phyloP scores from a whole-genome alignment of 1,140 invertebrate species.

The Diploscapter pachys region DNA sequence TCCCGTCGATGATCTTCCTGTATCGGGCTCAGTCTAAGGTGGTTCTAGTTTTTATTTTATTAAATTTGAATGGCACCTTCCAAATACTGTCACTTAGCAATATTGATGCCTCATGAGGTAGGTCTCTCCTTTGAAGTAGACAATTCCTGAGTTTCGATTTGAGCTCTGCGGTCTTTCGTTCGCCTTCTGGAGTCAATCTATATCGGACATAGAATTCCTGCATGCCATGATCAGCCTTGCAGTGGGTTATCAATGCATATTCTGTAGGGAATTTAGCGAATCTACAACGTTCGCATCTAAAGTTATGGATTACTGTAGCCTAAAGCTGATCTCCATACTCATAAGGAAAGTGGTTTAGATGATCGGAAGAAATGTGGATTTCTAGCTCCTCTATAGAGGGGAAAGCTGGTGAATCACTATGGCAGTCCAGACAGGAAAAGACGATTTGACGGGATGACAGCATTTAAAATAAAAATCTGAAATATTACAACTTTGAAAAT shows the following conservation, averaged over 20 bases:
- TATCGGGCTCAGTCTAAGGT: background rate
- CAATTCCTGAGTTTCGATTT: slow-evolving; percentile 16
- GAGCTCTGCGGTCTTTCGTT: slow-evolving; percentile 26
- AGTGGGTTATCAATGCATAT: slow-evolving; percentile 35
- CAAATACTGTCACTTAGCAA: background rate
- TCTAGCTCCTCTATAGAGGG: slow-evolving; percentile 34
- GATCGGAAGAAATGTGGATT: slow-evolving; percentile 35
- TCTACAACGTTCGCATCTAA: slow-evolving; percentile 41
- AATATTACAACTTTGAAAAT: background rate
- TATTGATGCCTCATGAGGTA: no score
- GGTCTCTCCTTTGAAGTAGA: no score
- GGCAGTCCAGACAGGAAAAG: slow-evolving; percentile 4
- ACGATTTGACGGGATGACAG: no score
- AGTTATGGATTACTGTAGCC: slow-evolving; percentile 6
- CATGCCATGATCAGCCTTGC: slow-evolving; percentile 34
- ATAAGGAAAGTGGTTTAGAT: slow-evolving; percentile 30
- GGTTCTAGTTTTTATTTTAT: slow-evolving; percentile 2
- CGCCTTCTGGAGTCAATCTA: slow-evolving; percentile 20
- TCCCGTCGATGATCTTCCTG: slow-evolving; percentile 10
- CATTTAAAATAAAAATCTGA: background rate
- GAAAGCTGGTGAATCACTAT: background rate
- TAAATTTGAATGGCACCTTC: background rate
- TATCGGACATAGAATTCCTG: slow-evolving; percentile 40
- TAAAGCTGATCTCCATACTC: slow-evolving; percentile 16
- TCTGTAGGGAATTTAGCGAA: slow-evolving; percentile 43